phyloP scores from a whole-genome alignment of 1,140 invertebrate species.

The Hylaeus anthracinus region DNA sequence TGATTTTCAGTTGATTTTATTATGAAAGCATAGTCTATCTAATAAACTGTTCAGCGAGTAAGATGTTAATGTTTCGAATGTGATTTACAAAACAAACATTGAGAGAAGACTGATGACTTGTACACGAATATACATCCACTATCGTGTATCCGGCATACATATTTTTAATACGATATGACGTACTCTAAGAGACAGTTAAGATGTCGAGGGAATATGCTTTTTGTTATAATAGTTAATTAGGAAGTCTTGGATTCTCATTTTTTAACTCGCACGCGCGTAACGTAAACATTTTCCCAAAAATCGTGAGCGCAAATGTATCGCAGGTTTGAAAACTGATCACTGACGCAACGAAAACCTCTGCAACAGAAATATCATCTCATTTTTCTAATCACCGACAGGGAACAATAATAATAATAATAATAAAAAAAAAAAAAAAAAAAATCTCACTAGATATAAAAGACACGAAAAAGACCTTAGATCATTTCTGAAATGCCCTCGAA shows the following conservation, averaged over 20 bases:
- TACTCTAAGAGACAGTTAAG: no score
- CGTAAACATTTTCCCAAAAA: background rate
- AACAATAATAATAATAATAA: background rate
- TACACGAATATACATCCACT: background rate
- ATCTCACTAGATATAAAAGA: background rate
- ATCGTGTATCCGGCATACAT: background rate
- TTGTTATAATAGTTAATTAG: background rate
- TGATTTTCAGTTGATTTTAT: slow-evolving; percentile 10
- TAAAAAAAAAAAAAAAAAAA: no score
- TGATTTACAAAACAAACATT: background rate
- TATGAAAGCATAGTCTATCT: slow-evolving; percentile 4
- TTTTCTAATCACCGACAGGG: background rate
- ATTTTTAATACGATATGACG: background rate
- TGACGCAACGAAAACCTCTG: background rate
- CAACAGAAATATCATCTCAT: background rate
- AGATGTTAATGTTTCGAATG: background rate
- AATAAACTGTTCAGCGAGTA: background rate
- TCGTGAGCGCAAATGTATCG: background rate
- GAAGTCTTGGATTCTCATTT: slow-evolving; percentile 3
- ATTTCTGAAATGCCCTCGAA: background rate
- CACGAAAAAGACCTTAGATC: background rate
- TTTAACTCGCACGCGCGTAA: background rate
- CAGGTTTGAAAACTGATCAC: background rate
- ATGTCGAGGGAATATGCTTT: background rate
- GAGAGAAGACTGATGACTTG: background rate